Base-by-base conservation (phyloP, 2,797 vertebrate genomes). In the Rhinophrynus dorsalis region DNA sequence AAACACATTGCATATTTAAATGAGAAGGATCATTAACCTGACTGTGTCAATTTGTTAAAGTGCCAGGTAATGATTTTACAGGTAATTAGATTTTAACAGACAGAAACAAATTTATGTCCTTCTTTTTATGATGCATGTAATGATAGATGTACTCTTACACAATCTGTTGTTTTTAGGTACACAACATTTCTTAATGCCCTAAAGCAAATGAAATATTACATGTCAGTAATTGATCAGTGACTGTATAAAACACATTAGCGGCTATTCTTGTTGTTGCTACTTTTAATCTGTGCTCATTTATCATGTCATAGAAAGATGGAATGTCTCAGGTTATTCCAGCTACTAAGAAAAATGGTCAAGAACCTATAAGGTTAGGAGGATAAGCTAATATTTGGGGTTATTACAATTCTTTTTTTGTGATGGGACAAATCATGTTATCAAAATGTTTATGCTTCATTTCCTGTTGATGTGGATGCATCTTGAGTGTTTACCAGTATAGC, bases 61-160 rank as follows among this genome's bases (percentile, higher is more conserved):
- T 78, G 82, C 79, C 83, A 90, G 79, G 75, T 88, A 87, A 84
- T 83, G 83, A 86, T 88, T 89, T 86, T 84, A 86, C 82, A 88
- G 86, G 82, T 87, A 88, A 89, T 89, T 88, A 86, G 79, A 86
- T 68, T 81, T 87, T 79, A 88, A 84, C 78, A 67, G 81, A 75
- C 74, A 86, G 83, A 82, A 86, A 84, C 63, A 68, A 83, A 87
- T 86, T 83, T 78, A 81, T 81, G 75, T 78, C 76, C 69, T 76
- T 68, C 72, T 77, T 83, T 88, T 85, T 83, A 83, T 82, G 81
- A 81, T 77, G 77, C 78, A 67, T 82, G 68, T 77, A 80, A 81
- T 82, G 79, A 86, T 79, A 80, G 79, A 85, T 84, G 67, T 58
- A 68, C 67, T 75, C 75, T 82, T 76, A 73, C 13, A 59, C 76